These are phyloP conservation scores for Phaethon lepturus DNA, from an alignment of 2,113 vertebrate genomes.

Conservation along the genomic window DNA sequence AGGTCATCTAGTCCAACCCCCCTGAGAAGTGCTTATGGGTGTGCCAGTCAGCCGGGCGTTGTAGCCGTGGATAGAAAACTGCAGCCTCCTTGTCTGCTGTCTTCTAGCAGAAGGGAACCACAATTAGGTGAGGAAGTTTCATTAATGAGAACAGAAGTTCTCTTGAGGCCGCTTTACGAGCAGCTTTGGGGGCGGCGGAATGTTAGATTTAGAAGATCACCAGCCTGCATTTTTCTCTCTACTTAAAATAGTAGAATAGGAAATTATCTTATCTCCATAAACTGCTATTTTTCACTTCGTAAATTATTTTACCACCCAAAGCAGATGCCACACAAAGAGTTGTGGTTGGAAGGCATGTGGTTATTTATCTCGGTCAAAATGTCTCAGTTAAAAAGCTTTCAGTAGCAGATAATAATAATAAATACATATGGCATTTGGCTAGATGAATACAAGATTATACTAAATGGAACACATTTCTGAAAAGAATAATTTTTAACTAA, in stretches of 20 bases:
- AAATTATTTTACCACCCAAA: constrained; percentile 25
- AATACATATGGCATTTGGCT: constrained; percentile 24
- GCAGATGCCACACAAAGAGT: constrained; percentile 16
- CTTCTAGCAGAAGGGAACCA: not conserved
- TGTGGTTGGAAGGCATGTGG: not conserved
- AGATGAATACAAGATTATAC: constrained; percentile 1
- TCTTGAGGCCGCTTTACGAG: not conserved
- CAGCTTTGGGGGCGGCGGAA: not conserved
- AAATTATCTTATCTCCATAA: constrained; percentile 28
- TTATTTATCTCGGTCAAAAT: constrained; percentile 4
- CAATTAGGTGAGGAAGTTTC: not conserved
- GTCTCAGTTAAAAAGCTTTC: constrained; percentile 19
- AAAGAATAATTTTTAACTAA: constrained; percentile 62
- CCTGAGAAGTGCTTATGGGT: not conserved
- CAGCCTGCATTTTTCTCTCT: constrained; percentile 12
- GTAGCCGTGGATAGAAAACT: not conserved
- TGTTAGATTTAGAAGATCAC: not conserved
- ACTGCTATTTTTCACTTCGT: not conserved
- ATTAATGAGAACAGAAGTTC: not conserved
- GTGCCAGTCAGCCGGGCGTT: accelerated
- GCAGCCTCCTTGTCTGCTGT: not conserved
- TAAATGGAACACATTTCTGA: constrained; percentile 20
- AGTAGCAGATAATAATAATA: constrained; percentile 39
- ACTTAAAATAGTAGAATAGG: not conserved
- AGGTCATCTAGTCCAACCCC: too few species aligned